Percentiles rank a stretch among this genome's conserved stretches.
phyloP scores from a whole-genome alignment of 2,797 vertebrate species.

The Protosalanx chinensis region DNA sequence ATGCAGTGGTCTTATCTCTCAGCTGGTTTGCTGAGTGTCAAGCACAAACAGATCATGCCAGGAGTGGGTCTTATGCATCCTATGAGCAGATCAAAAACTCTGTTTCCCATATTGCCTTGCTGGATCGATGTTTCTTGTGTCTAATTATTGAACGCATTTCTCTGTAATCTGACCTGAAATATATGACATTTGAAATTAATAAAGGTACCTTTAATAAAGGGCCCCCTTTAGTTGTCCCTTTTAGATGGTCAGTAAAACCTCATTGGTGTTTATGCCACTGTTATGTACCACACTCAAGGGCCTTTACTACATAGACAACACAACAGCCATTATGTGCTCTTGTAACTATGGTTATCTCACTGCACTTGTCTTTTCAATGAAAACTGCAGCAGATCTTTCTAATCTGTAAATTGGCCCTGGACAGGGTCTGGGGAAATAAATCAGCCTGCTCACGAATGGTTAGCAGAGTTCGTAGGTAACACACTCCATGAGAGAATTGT shows the following conservation, averaged over 20 bases:
- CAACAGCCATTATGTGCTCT: constrained; percentile 7
- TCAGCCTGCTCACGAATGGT: constrained; percentile 43
- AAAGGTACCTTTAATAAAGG: not conserved
- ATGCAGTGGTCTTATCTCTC: constrained; percentile 48
- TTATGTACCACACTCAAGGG: not conserved
- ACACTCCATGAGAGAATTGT: constrained; percentile 42
- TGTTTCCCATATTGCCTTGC: constrained; percentile 16
- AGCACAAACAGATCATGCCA: constrained; percentile 47
- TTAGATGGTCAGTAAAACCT: not conserved
- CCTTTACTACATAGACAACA: not conserved
- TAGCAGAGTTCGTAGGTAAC: constrained; percentile 50
- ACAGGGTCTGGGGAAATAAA: constrained; percentile 46
- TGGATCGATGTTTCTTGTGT: constrained; percentile 4
- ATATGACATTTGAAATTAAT: not conserved
- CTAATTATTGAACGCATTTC: constrained; percentile 31
- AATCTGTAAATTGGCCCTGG: constrained; percentile 36
- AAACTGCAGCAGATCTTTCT: constrained; percentile 1
- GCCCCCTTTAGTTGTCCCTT: not conserved
- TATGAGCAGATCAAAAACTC: constrained; percentile 26
- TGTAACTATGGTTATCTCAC: constrained; percentile 9
- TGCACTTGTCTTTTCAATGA: constrained; percentile 9
- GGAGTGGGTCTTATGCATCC: constrained; percentile 26
- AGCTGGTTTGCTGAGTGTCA: constrained; percentile 44
- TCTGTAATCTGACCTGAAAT: constrained; percentile 14
- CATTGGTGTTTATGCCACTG: not conserved